Base-by-base conservation (phyloP, 2,797 vertebrate species). In the Perdix hodgsoniae region DNA sequence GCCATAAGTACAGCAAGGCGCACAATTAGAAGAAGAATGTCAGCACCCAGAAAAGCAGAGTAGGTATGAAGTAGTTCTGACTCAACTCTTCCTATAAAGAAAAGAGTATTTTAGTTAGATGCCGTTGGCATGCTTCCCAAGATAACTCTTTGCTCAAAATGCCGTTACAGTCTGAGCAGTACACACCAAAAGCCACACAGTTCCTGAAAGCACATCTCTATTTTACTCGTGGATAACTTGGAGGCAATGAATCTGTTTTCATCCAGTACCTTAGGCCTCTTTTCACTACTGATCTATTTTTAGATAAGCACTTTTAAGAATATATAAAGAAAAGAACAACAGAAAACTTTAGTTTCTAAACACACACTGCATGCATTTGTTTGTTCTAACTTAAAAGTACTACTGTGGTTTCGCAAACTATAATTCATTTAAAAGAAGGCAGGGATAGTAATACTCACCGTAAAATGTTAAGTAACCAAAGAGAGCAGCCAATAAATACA, bases 391-490 rank as follows among this genome's bases (percentile, higher is more conserved):
- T 86, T 72, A 33, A 79, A 91, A 88, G n/a, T 29, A 86, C 69
- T 49, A 72, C 11, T n/a, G 16, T 11, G 22, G 37, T 23, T 73
- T 49, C 65, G 24, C 27, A 73, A 24, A 87, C 66, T 1, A 0
- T 18, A 72, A 78, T 27, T 54, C 2, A 71, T 73, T 66, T 47
- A 54, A 40, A 86, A 81, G 45, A 91, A 92, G 79, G 40, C 33
- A 93, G 64, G 74, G 27, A 57, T 89, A 27, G 74, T 11, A 71
- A 67, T 66, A 98, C 91, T 99, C 95, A 99, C 99, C 94, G 52
- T 99, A 98, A 97, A 99, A 99, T 57, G 99, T 99, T 97, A 99
- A 98, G 93, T 99, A 99, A 97, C 99, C 99, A 10, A 99, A 99
- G 71, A 99, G 98, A 54, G 99, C 99, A 40, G 99, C 99, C 96